Percentiles rank a stretch among this genome's conserved stretches.
phyloP scores from a whole-genome alignment of 2,113 vertebrate species.

The Piaya cayana region DNA sequence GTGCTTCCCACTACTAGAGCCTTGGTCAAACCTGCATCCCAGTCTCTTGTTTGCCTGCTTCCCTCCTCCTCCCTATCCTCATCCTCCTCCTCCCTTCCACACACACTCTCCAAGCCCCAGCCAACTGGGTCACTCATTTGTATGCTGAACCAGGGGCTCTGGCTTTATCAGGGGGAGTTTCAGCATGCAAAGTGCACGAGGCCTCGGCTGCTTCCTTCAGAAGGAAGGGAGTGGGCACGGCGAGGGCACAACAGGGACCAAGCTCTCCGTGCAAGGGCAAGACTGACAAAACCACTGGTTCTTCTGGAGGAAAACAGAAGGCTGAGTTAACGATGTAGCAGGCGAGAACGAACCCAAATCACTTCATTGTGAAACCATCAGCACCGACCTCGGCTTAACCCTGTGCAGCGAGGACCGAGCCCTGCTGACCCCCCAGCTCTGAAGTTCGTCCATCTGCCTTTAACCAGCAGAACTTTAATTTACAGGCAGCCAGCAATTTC shows the following conservation, averaged over 20 bases:
- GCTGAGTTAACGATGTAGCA: neutral
- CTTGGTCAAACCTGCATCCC: neutral
- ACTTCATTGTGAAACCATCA: neutral
- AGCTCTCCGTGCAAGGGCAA: neutral
- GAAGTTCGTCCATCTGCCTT: neutral
- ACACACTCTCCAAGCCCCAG: neutral
- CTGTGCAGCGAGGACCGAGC: neutral
- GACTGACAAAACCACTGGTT: neutral
- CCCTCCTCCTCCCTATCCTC: neutral
- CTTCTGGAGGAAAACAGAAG: neutral
- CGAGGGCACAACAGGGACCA: neutral
- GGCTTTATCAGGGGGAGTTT: neutral
- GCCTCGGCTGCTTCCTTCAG: neutral
- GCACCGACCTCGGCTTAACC: neutral
- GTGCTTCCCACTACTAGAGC: neutral
- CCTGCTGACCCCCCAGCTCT: neutral
- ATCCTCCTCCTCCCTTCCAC: neutral
- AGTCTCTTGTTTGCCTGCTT: neutral
- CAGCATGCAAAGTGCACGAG: neutral
- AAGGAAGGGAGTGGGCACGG: neutral
- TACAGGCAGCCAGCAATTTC: neutral
- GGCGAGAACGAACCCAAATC: neutral
- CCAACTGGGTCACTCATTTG: neutral
- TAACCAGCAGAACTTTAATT: neutral
- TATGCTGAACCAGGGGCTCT: rapidly evolving